Conservation (phyloP, 1,140 invertebrate genomes). For the Euwallacea fornicatus region DNA sequence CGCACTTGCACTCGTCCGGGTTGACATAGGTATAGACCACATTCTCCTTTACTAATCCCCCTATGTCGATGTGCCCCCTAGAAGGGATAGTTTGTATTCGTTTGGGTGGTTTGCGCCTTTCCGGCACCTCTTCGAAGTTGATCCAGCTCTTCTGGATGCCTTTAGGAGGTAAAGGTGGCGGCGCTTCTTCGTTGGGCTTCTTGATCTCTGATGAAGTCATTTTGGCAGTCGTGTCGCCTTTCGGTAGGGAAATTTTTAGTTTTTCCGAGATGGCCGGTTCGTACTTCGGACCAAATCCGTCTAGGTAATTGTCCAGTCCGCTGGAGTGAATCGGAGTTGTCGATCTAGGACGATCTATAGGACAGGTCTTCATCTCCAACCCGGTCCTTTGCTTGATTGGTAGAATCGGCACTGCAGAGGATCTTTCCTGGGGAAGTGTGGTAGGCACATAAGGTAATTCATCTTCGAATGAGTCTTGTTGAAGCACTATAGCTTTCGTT, state of each 20-base stretch:
- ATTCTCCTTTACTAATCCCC: constrained; percentile 50
- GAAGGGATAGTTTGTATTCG: constrained; percentile 76
- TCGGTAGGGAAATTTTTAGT: constrained; percentile 69
- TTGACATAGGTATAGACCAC: constrained; percentile 75
- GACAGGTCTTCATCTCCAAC: constrained; percentile 73
- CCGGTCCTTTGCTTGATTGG: constrained; percentile 75
- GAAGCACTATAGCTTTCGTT: constrained; percentile 72
- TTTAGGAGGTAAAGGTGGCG: constrained; percentile 58
- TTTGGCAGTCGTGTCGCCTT: constrained; percentile 56
- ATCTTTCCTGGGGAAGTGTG: constrained; percentile 79
- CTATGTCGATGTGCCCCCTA: constrained; percentile 50
- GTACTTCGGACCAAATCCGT: constrained; percentile 50
- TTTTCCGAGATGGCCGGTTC: constrained; percentile 58
- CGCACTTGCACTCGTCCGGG: constrained; percentile 80
- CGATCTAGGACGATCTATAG: constrained; percentile 83
- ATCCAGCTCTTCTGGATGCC: constrained; percentile 67
- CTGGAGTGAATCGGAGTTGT: constrained; percentile 78
- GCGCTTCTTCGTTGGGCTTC: constrained; percentile 55
- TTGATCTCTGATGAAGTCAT: constrained; percentile 52
- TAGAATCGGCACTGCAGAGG: constrained; percentile 76
- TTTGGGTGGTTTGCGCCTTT: constrained; percentile 74
- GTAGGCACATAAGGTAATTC: constrained; percentile 86
- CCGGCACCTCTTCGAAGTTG: constrained; percentile 82
- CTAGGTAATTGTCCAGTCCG: constrained; percentile 72
- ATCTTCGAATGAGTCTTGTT: constrained; percentile 83